phyloP scores from a whole-genome alignment of 1,140 invertebrate genomes.

The Pteromalus puparum region DNA sequence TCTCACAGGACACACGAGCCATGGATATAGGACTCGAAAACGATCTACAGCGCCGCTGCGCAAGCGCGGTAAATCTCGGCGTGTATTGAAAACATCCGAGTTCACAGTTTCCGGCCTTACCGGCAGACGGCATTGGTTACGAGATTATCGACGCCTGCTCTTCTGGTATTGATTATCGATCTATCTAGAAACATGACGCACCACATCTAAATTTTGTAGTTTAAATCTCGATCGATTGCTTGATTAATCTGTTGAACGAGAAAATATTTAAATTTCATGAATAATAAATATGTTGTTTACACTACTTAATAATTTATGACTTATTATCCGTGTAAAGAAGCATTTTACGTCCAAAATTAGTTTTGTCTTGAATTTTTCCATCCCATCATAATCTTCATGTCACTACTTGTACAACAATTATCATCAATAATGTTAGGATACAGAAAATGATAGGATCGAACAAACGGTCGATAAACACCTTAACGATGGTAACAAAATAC shows the following conservation, averaged over 20 bases:
- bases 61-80: background rate
- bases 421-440: no score
- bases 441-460: background rate
- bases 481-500: slow-evolving; percentile 3
- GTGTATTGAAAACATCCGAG: background rate
- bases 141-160: background rate
- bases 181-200: background rate
- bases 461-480: background rate
- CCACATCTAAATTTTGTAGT: background rate
- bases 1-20: background rate
- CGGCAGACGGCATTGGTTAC: background rate
- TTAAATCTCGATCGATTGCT: background rate
- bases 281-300: background rate
- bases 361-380: no score
- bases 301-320: no score
- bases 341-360: no score
- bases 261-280: background rate
- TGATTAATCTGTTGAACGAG: background rate
- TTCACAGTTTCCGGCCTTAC: background rate
- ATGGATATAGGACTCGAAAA: background rate
- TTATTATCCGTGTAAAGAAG: no score
- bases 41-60: background rate
- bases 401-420: no score
- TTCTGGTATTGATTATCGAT: slow-evolving; percentile 17
- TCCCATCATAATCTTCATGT: no score